phyloP scores from a whole-genome alignment of 1,140 invertebrate genomes.

The Drosophila santomea region DNA sequence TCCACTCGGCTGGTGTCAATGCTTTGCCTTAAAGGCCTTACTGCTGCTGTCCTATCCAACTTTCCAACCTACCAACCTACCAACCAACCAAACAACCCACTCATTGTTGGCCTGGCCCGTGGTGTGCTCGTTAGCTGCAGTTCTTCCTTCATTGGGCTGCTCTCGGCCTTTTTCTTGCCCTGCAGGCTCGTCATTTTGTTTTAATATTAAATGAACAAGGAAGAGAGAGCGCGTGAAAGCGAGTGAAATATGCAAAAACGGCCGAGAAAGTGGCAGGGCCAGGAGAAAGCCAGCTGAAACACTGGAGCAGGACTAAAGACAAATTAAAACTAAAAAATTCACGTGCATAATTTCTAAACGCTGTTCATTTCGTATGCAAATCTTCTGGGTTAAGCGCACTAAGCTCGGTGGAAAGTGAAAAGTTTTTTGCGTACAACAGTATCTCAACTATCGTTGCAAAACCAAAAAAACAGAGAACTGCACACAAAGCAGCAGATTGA shows the following conservation, averaged over 20 bases:
- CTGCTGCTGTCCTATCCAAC: conserved; percentile 36
- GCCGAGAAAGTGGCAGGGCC: conserved; percentile 15
- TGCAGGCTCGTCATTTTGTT: conserved; percentile 78
- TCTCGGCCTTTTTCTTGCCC: conserved; percentile 39
- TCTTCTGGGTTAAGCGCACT: conserved; percentile 45
- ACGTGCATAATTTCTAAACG: conserved; percentile 75
- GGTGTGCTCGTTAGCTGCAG: conserved; percentile 76
- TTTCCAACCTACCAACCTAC: neutral
- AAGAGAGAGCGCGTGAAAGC: conserved; percentile 64
- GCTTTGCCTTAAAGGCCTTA: conserved; percentile 79
- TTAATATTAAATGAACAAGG: conserved; percentile 78
- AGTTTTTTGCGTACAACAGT: conserved; percentile 4
- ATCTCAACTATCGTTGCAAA: neutral
- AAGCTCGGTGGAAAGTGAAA: conserved; percentile 14
- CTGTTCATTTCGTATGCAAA: conserved; percentile 79
- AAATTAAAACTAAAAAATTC: conserved; percentile 79
- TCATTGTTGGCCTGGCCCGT: conserved; percentile 64
- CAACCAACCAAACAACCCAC: conserved; percentile 5
- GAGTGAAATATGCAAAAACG: conserved; percentile 73
- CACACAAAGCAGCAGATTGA: neutral
- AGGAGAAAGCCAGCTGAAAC: conserved; percentile 12
- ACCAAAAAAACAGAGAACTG: neutral
- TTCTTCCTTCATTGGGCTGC: conserved; percentile 40
- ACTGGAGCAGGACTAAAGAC: conserved; percentile 52
- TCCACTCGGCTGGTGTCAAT: conserved; percentile 63